A percentile compares a stretch with the other conserved stretches of the same genome.
These are phyloP conservation scores for Athrips mouffetella DNA, from an alignment of 2,888 invertebrate species.

Conservation along the genomic window DNA sequence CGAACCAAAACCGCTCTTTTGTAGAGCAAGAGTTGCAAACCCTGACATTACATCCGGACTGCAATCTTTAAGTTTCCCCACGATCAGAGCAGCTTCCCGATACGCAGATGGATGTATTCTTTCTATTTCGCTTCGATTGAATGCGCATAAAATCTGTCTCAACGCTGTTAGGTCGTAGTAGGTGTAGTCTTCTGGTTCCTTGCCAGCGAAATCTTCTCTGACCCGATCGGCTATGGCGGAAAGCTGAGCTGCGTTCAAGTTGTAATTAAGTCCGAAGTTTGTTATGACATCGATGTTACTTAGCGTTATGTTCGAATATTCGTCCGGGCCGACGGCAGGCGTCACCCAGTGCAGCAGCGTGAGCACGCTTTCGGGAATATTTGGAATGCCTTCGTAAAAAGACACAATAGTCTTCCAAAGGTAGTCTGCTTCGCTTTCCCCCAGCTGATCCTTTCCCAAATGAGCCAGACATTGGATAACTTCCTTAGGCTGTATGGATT, in stretches of 20 bases:
- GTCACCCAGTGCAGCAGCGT: slow-evolving; percentile 66
- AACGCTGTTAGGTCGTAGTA: slow-evolving; percentile 75
- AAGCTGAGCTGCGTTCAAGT: slow-evolving; percentile 59
- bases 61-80: slow-evolving; percentile 69
- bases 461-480: slow-evolving; percentile 55
- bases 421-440: slow-evolving; percentile 43
- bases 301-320: slow-evolving; percentile 73
- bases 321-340: slow-evolving; percentile 62
- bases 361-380: slow-evolving; percentile 63
- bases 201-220: slow-evolving; percentile 70
- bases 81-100: slow-evolving; percentile 60
- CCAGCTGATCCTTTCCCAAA: slow-evolving; percentile 48
- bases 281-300: slow-evolving; percentile 72
- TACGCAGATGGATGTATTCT: slow-evolving; percentile 75
- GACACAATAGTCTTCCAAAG: slow-evolving; percentile 57
- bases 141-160: slow-evolving; percentile 77
- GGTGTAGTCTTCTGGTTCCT: slow-evolving; percentile 76
- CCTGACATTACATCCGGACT: slow-evolving; percentile 57
- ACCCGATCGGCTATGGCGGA: slow-evolving; percentile 70
- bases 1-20: slow-evolving; percentile 62
- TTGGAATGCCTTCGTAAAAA: slow-evolving; percentile 46
- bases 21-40: slow-evolving; percentile 65
- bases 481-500: slow-evolving; percentile 45
- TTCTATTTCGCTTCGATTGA: slow-evolving; percentile 71
- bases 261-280: slow-evolving; percentile 74